A percentile compares a stretch with the other conserved stretches of the same genome.
These are phyloP conservation scores for Protosalanx chinensis DNA, from an alignment of 2,797 vertebrate genomes.

Conservation along the genomic window DNA sequence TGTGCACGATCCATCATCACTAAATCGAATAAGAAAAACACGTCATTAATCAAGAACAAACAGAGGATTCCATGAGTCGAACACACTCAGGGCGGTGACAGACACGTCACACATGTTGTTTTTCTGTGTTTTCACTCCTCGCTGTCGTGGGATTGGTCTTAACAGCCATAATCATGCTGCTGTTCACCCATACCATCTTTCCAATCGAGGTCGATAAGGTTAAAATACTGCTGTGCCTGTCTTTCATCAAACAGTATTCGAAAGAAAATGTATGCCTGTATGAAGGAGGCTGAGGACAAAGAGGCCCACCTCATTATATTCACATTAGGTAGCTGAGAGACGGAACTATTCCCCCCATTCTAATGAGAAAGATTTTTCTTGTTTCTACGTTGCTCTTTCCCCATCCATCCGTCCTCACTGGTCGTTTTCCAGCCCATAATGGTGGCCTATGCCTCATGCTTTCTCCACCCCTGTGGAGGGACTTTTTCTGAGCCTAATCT, in stretches of 20 bases:
- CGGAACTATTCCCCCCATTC: slow-evolving; percentile 23
- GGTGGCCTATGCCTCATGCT: slow-evolving; percentile 7
- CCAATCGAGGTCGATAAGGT: neutral
- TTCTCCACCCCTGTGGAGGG: slow-evolving; percentile 12
- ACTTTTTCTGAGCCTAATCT: slow-evolving; percentile 13
- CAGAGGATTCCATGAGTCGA: slow-evolving; percentile 20
- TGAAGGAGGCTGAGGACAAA: slow-evolving; percentile 27
- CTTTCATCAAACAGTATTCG: slow-evolving; percentile 15
- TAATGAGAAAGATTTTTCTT: slow-evolving; percentile 31
- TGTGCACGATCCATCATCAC: slow-evolving; percentile 32
- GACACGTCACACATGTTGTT: neutral
- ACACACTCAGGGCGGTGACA: slow-evolving; percentile 18
- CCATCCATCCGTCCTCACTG: slow-evolving; percentile 21
- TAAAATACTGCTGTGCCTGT: slow-evolving; percentile 7
- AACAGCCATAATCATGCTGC: neutral
- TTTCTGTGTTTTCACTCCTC: neutral
- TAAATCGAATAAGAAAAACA: slow-evolving; percentile 17
- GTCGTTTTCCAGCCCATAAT: slow-evolving; percentile 21
- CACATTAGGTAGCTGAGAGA: slow-evolving; percentile 39
- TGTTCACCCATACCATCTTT: neutral
- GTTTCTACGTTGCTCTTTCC: slow-evolving; percentile 17
- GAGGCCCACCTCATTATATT: slow-evolving; percentile 41
- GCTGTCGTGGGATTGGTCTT: neutral
- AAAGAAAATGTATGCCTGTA: slow-evolving; percentile 12
- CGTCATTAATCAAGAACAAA: slow-evolving; percentile 17